These are phyloP conservation scores for Sebastolobus altivelis DNA, from an alignment of 2,797 vertebrate genomes.

Conservation along the genomic window DNA sequence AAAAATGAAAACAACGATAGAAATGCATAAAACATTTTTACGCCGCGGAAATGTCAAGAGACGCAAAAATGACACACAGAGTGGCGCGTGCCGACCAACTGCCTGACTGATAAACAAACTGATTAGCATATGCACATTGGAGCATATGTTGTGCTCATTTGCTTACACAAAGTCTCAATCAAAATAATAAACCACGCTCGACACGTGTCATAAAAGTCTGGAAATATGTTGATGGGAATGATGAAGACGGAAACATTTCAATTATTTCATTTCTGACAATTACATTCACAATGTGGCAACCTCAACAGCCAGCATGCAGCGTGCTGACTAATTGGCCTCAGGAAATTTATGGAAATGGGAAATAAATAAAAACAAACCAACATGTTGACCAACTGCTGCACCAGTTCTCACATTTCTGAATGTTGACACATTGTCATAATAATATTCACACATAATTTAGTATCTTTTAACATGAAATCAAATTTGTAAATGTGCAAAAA, in stretches of 20 bases:
- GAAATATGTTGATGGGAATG: constrained; percentile 80
- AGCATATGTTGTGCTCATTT: constrained; percentile 85
- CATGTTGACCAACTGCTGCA: constrained; percentile 71
- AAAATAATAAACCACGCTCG: constrained; percentile 76
- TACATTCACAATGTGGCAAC: constrained; percentile 77
- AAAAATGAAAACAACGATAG: constrained; percentile 80
- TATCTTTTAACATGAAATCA: constrained; percentile 61
- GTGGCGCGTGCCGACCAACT: constrained; percentile 75
- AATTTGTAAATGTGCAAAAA: constrained; percentile 54
- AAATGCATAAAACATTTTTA: constrained; percentile 89
- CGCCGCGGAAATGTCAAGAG: constrained; percentile 85
- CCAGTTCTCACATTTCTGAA: constrained; percentile 47
- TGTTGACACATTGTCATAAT: constrained; percentile 82
- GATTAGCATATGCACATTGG: constrained; percentile 81
- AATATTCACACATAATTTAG: constrained; percentile 69
- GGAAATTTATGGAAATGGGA: constrained; percentile 79
- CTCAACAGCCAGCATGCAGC: constrained; percentile 60
- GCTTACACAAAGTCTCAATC: constrained; percentile 85
- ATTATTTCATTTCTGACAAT: constrained; percentile 84
- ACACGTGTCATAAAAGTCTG: constrained; percentile 74
- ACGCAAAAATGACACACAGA: constrained; percentile 81
- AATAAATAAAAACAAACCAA: constrained; percentile 75
- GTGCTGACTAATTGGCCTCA: constrained; percentile 74
- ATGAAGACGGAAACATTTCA: constrained; percentile 83
- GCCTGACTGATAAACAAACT: constrained; percentile 82